Conservation (phyloP, 2,797 vertebrate species). For the Alauda arvensis region DNA sequence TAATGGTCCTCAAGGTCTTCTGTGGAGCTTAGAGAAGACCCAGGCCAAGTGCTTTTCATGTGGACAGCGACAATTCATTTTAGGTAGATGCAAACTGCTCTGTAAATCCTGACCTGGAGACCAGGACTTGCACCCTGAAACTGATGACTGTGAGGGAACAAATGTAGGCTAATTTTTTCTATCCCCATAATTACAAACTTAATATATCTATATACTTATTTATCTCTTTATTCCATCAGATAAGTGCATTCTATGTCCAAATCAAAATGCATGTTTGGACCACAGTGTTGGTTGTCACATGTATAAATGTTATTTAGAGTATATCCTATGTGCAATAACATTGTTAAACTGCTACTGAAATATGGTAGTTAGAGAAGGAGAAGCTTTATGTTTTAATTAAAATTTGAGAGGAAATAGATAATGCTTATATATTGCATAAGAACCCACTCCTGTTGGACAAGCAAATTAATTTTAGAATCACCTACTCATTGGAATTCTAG, state of each 20-base stretch:
- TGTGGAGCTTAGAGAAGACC: background rate
- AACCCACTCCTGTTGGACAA: background rate
- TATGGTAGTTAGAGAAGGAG: background rate
- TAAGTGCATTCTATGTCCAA: background rate
- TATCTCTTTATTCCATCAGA: background rate
- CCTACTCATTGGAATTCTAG: background rate
- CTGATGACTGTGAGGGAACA: background rate
- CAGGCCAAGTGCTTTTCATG: background rate
- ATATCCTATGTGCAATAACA: background rate
- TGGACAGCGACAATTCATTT: background rate
- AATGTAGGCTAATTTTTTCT: background rate
- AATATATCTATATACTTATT: rapidly evolving
- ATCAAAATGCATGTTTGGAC: background rate
- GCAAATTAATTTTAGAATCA: background rate
- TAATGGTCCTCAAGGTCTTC: background rate
- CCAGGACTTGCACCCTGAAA: background rate
- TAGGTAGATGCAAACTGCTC: background rate
- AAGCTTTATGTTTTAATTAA: background rate
- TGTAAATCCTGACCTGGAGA: background rate
- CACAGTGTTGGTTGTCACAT: background rate
- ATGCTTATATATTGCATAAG: background rate
- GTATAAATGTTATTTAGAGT: background rate
- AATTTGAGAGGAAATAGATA: background rate
- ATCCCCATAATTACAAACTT: background rate
- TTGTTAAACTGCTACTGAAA: background rate